Conservation (phyloP, 2,797 vertebrate genomes). For the Girardinus metallicus region DNA sequence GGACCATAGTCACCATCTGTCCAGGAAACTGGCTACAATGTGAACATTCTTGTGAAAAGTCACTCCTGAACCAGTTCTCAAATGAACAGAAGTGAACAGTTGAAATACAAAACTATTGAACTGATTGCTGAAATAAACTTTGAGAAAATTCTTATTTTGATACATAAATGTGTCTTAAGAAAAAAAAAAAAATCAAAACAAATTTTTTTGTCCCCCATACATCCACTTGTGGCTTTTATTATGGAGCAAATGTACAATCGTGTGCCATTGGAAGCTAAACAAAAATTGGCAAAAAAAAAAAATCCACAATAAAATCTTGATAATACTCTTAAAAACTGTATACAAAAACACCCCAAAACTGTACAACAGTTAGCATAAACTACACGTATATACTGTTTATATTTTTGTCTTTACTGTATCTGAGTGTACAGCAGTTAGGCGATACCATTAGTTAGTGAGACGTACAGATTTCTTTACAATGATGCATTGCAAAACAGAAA, state of each 20-base stretch:
- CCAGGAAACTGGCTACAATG: neutral
- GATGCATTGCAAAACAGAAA: constrained; percentile 50
- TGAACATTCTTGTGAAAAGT: neutral
- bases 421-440: constrained; percentile 39
- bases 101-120: neutral
- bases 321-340: constrained; percentile 81
- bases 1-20: neutral
- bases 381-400: constrained; percentile 62
- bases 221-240: constrained; percentile 82
- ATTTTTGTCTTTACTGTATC: constrained; percentile 37
- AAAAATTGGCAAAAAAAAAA: constrained; percentile 76
- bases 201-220: neutral
- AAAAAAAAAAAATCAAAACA: neutral
- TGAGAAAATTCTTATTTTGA: neutral
- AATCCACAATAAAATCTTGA: constrained; percentile 76
- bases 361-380: constrained; percentile 76
- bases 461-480: constrained; percentile 58
- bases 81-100: neutral
- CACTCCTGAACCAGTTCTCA: neutral
- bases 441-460: constrained; percentile 59
- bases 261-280: constrained; percentile 79
- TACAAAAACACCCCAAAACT: constrained; percentile 81
- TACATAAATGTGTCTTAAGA: too few relatives aligned
- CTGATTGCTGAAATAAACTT: neutral
- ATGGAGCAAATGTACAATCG: constrained; percentile 82